Percentiles rank a stretch among this genome's conserved stretches.
These are phyloP conservation scores for Cataglyphis albicans DNA, from an alignment of 2,888 invertebrate species.

Conservation along the genomic window DNA sequence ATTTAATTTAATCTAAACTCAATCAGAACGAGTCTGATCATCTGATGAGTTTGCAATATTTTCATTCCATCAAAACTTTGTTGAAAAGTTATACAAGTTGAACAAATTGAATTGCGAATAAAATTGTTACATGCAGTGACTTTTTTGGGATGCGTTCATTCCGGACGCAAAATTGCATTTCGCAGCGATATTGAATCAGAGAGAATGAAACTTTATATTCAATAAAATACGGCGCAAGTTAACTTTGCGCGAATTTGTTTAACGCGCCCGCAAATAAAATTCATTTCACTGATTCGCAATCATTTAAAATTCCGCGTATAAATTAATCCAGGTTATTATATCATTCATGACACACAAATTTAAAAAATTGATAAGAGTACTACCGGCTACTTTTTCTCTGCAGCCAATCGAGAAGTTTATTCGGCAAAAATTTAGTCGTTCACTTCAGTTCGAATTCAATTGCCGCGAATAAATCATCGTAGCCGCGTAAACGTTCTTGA, in stretches of 20 bases:
- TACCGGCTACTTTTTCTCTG: not conserved
- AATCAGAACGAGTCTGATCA: not conserved
- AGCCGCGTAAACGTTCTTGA: not conserved
- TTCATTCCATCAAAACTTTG: not conserved
- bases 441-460: not conserved
- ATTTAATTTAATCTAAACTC: constrained; percentile 30
- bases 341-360: not conserved
- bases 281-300: constrained; percentile 6
- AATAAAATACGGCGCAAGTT: constrained; percentile 32
- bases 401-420: not conserved
- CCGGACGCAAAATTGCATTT: constrained; percentile 37
- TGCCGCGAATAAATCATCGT: not conserved
- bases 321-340: constrained; percentile 3
- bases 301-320: not conserved
- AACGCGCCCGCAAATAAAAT: constrained; percentile 26
- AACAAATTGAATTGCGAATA: constrained; percentile 25
- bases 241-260: constrained; percentile 24
- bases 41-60: constrained; percentile 22
- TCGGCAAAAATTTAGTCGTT: not conserved
- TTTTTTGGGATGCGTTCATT: constrained; percentile 20
- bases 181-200: constrained; percentile 15
- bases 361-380: too few species aligned
- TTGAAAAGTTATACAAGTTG: constrained; percentile 23
- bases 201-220: not conserved
- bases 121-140: constrained; percentile 46